Percentiles rank a stretch among this genome's conserved stretches.
Evolutionary conservation across 2,888 invertebrate genomes (phyloP).

Genomic region (Leptogaster cylindrica): DNA sequence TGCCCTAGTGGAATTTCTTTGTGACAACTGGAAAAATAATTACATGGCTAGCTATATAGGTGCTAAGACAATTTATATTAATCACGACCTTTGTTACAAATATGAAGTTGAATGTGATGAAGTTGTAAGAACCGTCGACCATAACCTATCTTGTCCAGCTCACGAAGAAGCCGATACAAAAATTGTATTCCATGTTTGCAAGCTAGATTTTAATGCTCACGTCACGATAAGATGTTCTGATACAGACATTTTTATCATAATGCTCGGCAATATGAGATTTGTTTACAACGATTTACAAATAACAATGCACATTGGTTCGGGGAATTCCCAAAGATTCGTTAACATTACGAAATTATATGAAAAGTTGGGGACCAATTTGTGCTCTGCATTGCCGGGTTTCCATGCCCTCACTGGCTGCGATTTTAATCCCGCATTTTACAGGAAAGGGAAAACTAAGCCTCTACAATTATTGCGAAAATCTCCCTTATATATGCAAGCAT

Average conservation of each 20-base stretch:
- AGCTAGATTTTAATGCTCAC: neutral
- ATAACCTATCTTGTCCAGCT: neutral
- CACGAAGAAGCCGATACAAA: conserved; percentile 34
- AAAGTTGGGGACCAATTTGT: neutral
- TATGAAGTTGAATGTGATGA: conserved; percentile 41
- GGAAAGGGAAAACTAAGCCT: conserved; percentile 1
- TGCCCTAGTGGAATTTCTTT: conserved; percentile 47
- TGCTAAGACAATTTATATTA: conserved; percentile 47
- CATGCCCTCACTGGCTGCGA: conserved; percentile 8
- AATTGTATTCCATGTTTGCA: conserved; percentile 13
- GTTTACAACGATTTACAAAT: neutral
- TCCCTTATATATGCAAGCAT: neutral
- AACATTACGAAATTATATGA: neutral
- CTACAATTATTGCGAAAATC: neutral
- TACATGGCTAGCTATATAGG: conserved; percentile 41
- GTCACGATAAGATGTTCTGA: conserved; percentile 5
- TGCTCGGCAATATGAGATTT: neutral
- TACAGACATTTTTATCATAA: conserved; percentile 3
- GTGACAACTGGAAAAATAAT: conserved; percentile 46
- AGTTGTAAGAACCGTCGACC: conserved; percentile 32
- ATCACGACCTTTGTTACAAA: conserved; percentile 44
- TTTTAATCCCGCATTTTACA: conserved; percentile 7
- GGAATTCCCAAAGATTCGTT: neutral
- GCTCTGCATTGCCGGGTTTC: neutral
- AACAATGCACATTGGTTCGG: neutral